These are phyloP conservation scores for Papilio machaon DNA, from an alignment of 1,140 invertebrate species.

Conservation along the genomic window DNA sequence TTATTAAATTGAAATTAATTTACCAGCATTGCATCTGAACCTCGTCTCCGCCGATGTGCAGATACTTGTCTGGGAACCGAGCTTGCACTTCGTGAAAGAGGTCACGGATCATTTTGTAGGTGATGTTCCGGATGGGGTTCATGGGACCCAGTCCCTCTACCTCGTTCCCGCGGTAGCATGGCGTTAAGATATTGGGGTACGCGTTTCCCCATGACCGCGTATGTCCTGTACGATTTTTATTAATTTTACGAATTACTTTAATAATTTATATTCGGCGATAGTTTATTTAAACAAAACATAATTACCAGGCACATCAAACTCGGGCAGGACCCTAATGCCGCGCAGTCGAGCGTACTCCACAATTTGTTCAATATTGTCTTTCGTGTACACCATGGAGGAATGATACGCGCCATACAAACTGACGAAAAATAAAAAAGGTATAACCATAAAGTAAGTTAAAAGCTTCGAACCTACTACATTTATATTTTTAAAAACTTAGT, in stretches of 20 bases:
- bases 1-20: constrained; percentile 5
- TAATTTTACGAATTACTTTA: too few species aligned
- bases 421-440: too few species aligned
- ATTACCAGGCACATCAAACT: constrained; percentile 96
- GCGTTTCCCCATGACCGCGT: constrained; percentile 92
- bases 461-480: neutral
- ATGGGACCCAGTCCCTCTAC: constrained; percentile 88
- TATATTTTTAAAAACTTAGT: too few species aligned
- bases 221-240: constrained; percentile 83
- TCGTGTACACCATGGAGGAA: constrained; percentile 84
- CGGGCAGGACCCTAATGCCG: constrained; percentile 94
- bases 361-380: constrained; percentile 85
- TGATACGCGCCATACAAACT: constrained; percentile 88
- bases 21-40: constrained; percentile 94
- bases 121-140: constrained; percentile 85
- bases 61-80: constrained; percentile 89
- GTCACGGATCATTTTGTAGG: constrained; percentile 86
- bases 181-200: constrained; percentile 87
- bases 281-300: constrained; percentile 28
- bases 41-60: constrained; percentile 96
- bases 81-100: constrained; percentile 87
- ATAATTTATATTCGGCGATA: too few species aligned
- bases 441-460: too few species aligned
- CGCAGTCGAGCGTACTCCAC: constrained; percentile 89
- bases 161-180: constrained; percentile 84